Evolutionary conservation across 2,797 vertebrate species (phyloP).

Genomic region (Rhynchotus rufescens): DNA sequence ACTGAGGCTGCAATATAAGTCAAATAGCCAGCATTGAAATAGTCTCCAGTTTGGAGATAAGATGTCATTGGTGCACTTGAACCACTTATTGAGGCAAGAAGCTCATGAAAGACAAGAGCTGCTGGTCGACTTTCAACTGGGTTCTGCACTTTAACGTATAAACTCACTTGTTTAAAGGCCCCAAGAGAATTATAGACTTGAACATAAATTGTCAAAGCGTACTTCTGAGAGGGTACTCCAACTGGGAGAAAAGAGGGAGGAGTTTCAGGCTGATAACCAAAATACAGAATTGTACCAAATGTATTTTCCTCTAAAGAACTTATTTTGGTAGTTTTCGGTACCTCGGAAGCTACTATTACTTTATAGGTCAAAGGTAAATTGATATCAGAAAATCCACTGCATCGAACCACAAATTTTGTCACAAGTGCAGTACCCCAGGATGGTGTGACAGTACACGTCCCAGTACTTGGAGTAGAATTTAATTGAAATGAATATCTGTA

Average conservation of each 20-base stretch:
- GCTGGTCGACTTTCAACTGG: background rate
- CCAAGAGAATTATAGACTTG: slow-evolving; percentile 66
- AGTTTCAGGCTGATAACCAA: slow-evolving; percentile 38
- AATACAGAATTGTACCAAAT: slow-evolving; percentile 69
- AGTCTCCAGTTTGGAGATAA: slow-evolving; percentile 23
- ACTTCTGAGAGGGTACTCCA: background rate
- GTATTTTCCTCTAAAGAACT: slow-evolving; percentile 68
- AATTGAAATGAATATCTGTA: slow-evolving; percentile 23
- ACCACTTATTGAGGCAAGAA: background rate
- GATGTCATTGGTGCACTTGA: background rate
- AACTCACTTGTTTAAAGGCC: slow-evolving; percentile 57
- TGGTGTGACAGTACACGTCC: slow-evolving; percentile 65
- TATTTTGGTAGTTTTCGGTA: slow-evolving; percentile 11
- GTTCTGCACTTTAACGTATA: background rate
- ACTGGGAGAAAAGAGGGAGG: slow-evolving; percentile 73
- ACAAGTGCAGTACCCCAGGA: slow-evolving; percentile 22
- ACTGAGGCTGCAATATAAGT: slow-evolving; percentile 61
- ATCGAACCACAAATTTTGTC: slow-evolving; percentile 75
- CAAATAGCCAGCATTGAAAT: slow-evolving; percentile 63
- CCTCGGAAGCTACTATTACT: slow-evolving; percentile 59
- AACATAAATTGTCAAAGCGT: slow-evolving; percentile 32
- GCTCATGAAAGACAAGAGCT: background rate
- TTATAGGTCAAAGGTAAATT: slow-evolving; percentile 77
- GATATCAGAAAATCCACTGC: slow-evolving; percentile 62
- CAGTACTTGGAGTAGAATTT: slow-evolving; percentile 45